phyloP scores from a whole-genome alignment of 2,888 invertebrate species.

The Cheilosia pagana region DNA sequence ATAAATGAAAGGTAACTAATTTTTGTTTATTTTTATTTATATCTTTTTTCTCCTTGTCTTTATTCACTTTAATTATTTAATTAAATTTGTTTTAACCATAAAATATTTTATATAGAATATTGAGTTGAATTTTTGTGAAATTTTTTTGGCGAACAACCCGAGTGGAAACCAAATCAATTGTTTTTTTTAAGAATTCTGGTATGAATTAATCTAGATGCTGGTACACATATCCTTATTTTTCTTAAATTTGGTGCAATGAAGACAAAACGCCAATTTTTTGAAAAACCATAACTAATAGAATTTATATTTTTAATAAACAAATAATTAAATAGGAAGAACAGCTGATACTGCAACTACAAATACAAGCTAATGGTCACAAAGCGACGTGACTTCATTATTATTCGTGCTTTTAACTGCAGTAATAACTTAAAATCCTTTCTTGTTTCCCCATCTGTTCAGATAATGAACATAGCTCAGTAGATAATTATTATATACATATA shows the following conservation, averaged over 20 bases:
- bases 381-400: constrained; percentile 65
- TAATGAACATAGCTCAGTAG: constrained; percentile 44
- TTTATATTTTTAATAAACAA: constrained; percentile 41
- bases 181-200: constrained; percentile 71
- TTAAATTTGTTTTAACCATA: constrained; percentile 18
- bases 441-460: constrained; percentile 43
- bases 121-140: constrained; percentile 37
- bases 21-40: constrained; percentile 65
- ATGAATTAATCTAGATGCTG: constrained; percentile 72
- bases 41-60: constrained; percentile 66
- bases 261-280: constrained; percentile 59
- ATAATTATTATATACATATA: constrained; percentile 39
- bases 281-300: constrained; percentile 45
- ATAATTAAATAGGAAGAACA: constrained; percentile 44
- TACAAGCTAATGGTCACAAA: constrained; percentile 66
- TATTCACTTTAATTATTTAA: constrained; percentile 23
- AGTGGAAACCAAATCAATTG: constrained; percentile 92
- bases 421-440: constrained; percentile 37
- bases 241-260: constrained; percentile 61
- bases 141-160: constrained; percentile 86
- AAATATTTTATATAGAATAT: constrained; percentile 44
- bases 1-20: constrained; percentile 73
- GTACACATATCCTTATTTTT: constrained; percentile 65
- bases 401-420: constrained; percentile 55
- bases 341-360: constrained; percentile 35